phyloP scores from a whole-genome alignment of 2,797 vertebrate genomes.

The Geotria australis region DNA sequence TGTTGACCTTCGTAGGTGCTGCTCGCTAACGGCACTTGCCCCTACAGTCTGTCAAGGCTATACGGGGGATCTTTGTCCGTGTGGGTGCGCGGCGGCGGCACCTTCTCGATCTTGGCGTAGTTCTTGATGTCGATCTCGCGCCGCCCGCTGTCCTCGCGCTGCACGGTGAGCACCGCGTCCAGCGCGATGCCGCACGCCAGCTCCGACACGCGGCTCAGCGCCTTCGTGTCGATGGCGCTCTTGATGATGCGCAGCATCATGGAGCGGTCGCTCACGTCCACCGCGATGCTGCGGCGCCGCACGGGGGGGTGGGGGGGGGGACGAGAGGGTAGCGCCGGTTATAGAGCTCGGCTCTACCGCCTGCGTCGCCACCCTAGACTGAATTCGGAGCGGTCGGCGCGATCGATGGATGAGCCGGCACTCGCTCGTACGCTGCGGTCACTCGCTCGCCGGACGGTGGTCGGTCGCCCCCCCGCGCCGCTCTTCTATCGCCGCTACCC shows the following conservation, averaged over 20 bases:
- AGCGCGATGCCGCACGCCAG: slow-evolving; percentile 60
- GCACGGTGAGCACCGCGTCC: slow-evolving; percentile 53
- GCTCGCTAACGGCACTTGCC: too few species aligned
- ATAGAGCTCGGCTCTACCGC: too few species aligned
- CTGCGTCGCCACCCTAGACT: too few species aligned
- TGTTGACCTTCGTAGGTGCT: too few species aligned
- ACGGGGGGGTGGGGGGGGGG: neutral
- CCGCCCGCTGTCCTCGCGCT: slow-evolving; percentile 51
- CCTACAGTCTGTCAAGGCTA: too few species aligned
- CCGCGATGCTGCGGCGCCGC: slow-evolving; percentile 19
- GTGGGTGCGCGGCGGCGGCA: slow-evolving; percentile 4
- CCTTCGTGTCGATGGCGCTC: slow-evolving; percentile 72
- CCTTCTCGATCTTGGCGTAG: slow-evolving; percentile 83
- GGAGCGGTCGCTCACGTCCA: slow-evolving; percentile 35
- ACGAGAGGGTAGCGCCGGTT: neutral
- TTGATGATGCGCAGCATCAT: slow-evolving; percentile 69
- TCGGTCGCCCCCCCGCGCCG: too few species aligned
- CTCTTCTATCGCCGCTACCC: too few species aligned
- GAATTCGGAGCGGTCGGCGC: too few species aligned
- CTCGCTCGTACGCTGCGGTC: too few species aligned
- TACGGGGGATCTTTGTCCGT: too few species aligned
- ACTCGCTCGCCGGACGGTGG: too few species aligned
- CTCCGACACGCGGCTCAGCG: slow-evolving; percentile 43
- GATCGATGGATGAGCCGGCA: too few species aligned
- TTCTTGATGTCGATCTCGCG: slow-evolving; percentile 92